Conservation (phyloP, 2,113 vertebrate genomes). For the Corydoras sp. region DNA sequence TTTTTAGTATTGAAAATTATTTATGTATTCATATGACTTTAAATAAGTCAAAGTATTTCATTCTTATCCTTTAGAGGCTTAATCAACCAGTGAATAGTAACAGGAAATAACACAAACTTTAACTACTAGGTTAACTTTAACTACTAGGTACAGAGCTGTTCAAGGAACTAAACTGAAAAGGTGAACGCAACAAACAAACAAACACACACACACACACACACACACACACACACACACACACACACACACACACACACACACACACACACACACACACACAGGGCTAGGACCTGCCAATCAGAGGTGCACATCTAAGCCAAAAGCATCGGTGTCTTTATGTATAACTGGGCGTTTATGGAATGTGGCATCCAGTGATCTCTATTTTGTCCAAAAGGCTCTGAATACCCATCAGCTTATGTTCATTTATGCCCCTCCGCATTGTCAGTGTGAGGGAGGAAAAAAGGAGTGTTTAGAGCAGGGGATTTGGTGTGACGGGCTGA, state of each 20-base stretch:
- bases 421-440: conserved; percentile 38
- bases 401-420: not conserved
- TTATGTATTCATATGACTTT: no score
- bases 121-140: no score
- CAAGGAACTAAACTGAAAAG: no score
- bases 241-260: conserved; percentile 14
- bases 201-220: not conserved
- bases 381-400: conserved; percentile 8
- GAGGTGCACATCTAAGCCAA: conserved; percentile 14
- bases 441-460: conserved; percentile 22
- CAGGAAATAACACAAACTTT: no score
- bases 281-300: conserved; percentile 9
- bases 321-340: conserved; percentile 17
- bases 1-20: no score
- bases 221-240: conserved; percentile 21
- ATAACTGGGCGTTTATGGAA: conserved; percentile 38
- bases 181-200: no score
- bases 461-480: conserved; percentile 30
- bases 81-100: no score
- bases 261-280: conserved; percentile 7
- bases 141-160: no score
- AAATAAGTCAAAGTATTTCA: no score
- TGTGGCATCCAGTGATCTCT: conserved; percentile 34
- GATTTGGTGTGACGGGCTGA: conserved; percentile 39
- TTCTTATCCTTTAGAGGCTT: no score